Evolutionary conservation across 2,113 vertebrate genomes (phyloP).

Genomic region (Arizona elegans): DNA sequence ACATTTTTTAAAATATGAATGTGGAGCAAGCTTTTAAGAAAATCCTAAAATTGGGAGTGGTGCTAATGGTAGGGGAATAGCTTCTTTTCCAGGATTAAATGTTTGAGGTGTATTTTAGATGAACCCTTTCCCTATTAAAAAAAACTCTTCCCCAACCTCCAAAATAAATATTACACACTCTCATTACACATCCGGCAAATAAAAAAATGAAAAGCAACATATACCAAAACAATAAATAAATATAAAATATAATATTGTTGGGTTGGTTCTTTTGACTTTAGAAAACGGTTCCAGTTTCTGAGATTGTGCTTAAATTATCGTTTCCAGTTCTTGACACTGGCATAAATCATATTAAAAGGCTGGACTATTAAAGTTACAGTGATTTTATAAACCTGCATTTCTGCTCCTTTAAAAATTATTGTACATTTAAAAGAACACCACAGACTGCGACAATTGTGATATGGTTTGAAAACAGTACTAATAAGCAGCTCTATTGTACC

Average conservation of each 20-base stretch:
- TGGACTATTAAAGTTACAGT: conserved; percentile 46
- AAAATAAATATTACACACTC: conserved; percentile 30
- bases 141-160: conserved; percentile 13
- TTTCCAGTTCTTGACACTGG: conserved; percentile 58
- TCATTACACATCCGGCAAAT: conserved; percentile 17
- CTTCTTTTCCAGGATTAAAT: conserved; percentile 44
- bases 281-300: conserved; percentile 63
- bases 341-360: conserved; percentile 67
- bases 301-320: conserved; percentile 67
- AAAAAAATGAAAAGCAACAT: conserved; percentile 24
- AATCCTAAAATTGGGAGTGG: neutral
- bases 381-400: conserved; percentile 24
- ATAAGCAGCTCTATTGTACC: conserved; percentile 68
- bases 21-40: conserved; percentile 38
- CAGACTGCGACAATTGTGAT: conserved; percentile 64
- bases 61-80: conserved; percentile 33
- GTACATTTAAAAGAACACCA: conserved; percentile 68
- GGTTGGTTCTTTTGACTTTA: conserved; percentile 38
- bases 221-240: conserved; percentile 54
- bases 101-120: conserved; percentile 36
- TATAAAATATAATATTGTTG: conserved; percentile 34
- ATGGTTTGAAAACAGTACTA: conserved; percentile 67
- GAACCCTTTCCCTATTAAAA: neutral
- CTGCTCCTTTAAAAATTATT: conserved; percentile 62
- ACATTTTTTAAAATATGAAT: conserved; percentile 43